phyloP scores from a whole-genome alignment of 2,888 invertebrate genomes.

The Hypsopygia costalis region DNA sequence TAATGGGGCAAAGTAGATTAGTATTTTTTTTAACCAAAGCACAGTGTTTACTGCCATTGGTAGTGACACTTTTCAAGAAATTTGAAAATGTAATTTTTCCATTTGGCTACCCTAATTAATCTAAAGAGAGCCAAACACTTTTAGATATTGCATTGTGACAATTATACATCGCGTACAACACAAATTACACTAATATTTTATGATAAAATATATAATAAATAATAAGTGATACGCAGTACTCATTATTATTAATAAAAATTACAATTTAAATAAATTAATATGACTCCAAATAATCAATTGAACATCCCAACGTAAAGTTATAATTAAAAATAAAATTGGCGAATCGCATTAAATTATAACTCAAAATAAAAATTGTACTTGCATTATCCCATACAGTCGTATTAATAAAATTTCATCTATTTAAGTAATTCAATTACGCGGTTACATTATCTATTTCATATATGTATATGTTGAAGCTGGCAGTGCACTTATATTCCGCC shows the following conservation, averaged over 20 bases:
- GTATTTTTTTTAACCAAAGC: too few relatives aligned
- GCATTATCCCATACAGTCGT: background rate
- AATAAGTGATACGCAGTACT: background rate
- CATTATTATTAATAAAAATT: background rate
- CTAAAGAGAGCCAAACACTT: too few relatives aligned
- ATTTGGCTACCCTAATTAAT: too few relatives aligned
- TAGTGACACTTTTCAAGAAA: too few relatives aligned
- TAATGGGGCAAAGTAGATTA: too few relatives aligned
- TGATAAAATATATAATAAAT: background rate
- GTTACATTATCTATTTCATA: too few relatives aligned
- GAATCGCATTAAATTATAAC: background rate
- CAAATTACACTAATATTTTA: too few relatives aligned
- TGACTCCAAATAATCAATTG: background rate
- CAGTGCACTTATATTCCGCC: too few relatives aligned
- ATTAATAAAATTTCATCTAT: background rate
- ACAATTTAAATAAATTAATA: background rate
- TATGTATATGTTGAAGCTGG: too few relatives aligned
- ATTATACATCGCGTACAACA: background rate
- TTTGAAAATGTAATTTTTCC: too few relatives aligned
- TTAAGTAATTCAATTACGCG: conserved; percentile 9
- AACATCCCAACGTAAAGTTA: background rate
- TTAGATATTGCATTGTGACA: too few relatives aligned
- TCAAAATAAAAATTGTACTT: conserved; percentile 2
- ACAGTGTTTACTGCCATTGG: too few relatives aligned
- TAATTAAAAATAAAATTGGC: background rate